Conservation (phyloP, 2,797 vertebrate genomes). For the Acrossocheilus wenchowensis region DNA sequence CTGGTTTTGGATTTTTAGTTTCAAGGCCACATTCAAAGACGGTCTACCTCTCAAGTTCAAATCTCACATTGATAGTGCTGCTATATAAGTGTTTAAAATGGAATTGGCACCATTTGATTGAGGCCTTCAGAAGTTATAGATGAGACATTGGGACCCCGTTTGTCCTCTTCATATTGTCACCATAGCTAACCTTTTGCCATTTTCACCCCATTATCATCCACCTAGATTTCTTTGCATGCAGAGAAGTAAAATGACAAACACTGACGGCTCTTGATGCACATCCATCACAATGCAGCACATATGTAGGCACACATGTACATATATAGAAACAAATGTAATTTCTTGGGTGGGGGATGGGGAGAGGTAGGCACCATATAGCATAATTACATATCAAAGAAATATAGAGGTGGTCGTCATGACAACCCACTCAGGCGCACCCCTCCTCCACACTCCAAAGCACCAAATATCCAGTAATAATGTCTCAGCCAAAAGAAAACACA, state of each 20-base stretch:
- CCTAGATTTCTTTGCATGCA: background rate
- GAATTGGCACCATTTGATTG: background rate
- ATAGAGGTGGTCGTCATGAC: slow-evolving; percentile 78
- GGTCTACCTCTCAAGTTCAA: slow-evolving; percentile 27
- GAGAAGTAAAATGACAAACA: background rate
- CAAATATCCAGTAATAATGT: slow-evolving; percentile 78
- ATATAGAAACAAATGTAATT: slow-evolving; percentile 70
- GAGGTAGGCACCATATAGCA: slow-evolving; percentile 68
- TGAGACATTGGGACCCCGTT: background rate
- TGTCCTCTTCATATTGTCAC: background rate
- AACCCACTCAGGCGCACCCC: slow-evolving; percentile 72
- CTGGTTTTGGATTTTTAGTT: slow-evolving; percentile 26
- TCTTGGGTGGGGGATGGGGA: slow-evolving; percentile 52
- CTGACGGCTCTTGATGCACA: background rate
- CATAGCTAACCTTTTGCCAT: background rate
- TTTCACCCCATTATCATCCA: background rate
- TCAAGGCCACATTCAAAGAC: slow-evolving; percentile 49
- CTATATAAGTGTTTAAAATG: slow-evolving; percentile 52
- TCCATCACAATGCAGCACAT: background rate
- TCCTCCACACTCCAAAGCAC: slow-evolving; percentile 65
- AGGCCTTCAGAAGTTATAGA: slow-evolving; percentile 18
- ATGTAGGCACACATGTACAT: background rate
- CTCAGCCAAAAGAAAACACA: slow-evolving; percentile 73
- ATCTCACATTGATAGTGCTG: slow-evolving; percentile 29
- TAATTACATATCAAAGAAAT: slow-evolving; percentile 80